Conservation (phyloP, 2,888 invertebrate species). For the Ormia ochracea region DNA sequence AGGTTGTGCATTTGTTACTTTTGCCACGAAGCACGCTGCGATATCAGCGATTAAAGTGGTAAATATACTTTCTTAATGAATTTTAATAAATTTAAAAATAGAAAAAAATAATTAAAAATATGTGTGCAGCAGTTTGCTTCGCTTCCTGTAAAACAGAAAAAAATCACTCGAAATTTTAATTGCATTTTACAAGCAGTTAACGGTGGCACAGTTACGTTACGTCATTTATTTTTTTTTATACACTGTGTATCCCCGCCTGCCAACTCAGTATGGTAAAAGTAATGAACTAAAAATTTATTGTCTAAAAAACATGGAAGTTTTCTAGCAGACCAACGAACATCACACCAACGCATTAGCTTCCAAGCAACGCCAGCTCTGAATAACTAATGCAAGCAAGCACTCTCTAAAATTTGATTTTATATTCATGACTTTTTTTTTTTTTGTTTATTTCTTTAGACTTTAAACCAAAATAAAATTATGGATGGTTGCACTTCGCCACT, state of each 20-base stretch:
- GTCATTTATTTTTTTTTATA: neutral
- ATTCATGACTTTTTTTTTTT: neutral
- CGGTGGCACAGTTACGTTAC: neutral
- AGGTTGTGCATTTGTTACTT: constrained; percentile 99
- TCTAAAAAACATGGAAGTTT: constrained; percentile 40
- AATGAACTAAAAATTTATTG: constrained; percentile 40
- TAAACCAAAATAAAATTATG: constrained; percentile 99
- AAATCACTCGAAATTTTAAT: neutral
- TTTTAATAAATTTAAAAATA: neutral
- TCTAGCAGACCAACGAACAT: neutral
- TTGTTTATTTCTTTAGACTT: constrained; percentile 76
- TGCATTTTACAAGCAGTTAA: constrained; percentile 37
- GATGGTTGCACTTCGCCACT: constrained; percentile 99
- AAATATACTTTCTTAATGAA: constrained; percentile 25
- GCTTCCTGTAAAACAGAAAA: neutral
- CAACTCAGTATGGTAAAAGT: neutral
- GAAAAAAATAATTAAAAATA: neutral
- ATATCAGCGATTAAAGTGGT: constrained; percentile 95
- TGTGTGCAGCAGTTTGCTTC: neutral
- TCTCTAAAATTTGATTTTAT: constrained; percentile 30
- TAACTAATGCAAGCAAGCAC: neutral
- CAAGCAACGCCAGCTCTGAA: no score
- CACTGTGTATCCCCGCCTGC: neutral
- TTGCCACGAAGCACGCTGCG: constrained; percentile 97
- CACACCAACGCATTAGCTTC: no score